Evolutionary conservation across 2,888 invertebrate species (phyloP).

Genomic region (Eristalis tenax): DNA sequence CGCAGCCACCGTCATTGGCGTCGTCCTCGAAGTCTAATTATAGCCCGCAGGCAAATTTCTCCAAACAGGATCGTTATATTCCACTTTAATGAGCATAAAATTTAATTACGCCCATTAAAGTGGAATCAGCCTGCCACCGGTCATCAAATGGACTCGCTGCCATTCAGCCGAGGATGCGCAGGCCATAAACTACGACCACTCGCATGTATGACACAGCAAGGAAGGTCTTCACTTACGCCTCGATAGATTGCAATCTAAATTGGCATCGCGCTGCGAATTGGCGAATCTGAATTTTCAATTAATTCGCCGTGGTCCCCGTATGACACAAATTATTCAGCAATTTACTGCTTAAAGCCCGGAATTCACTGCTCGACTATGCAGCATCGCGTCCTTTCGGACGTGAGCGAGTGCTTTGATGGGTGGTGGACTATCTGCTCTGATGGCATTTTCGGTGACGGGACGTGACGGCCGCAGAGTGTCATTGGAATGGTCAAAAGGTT

Average conservation of each 20-base stretch:
- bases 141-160: conserved; percentile 19
- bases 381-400: conserved; percentile 30
- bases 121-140: conserved; percentile 34
- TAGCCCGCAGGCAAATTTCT: conserved; percentile 10
- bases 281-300: conserved; percentile 36
- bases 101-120: conserved; percentile 29
- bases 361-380: conserved; percentile 32
- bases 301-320: neutral
- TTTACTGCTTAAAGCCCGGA: conserved; percentile 7
- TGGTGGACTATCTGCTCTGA: conserved; percentile 29
- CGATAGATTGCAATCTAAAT: conserved; percentile 41
- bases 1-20: neutral
- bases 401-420: conserved; percentile 4
- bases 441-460: conserved; percentile 33
- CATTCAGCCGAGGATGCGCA: neutral
- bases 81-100: conserved; percentile 37
- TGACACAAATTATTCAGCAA: conserved; percentile 41
- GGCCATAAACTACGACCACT: conserved; percentile 4
- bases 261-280: conserved; percentile 16
- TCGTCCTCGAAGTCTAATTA: conserved; percentile 14
- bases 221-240: neutral
- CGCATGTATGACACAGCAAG: neutral
- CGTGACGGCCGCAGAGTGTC: conserved; percentile 30
- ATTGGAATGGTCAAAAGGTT: conserved; percentile 47
- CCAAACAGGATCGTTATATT: conserved; percentile 22